phyloP scores from a whole-genome alignment of 2,797 vertebrate genomes.

The Onychomys torridus region DNA sequence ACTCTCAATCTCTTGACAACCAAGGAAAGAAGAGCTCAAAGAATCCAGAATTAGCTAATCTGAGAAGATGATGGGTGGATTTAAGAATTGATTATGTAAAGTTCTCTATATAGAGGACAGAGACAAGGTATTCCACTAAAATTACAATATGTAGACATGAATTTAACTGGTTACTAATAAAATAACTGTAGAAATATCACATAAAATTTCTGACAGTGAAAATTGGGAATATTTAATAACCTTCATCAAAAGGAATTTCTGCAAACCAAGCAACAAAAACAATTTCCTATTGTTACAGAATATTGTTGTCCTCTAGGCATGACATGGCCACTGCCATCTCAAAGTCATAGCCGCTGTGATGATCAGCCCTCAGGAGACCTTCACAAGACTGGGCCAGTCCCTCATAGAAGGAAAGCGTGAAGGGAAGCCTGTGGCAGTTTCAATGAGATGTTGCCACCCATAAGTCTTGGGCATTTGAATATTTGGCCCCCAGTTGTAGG shows the following conservation, averaged over 20 bases:
- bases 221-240: background rate
- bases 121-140: background rate
- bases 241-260: background rate
- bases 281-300: background rate
- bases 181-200: background rate
- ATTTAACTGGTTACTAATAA: conserved; percentile 30
- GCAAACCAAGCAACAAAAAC: background rate
- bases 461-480: background rate
- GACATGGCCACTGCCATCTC: background rate
- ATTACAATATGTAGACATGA: background rate
- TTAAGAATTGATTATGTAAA: background rate
- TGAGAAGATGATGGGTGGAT: conserved; percentile 1
- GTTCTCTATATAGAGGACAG: background rate
- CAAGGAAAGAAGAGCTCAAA: background rate
- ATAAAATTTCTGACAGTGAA: conserved; percentile 4
- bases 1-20: background rate
- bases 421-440: background rate
- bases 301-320: background rate
- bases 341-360: background rate
- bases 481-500: background rate
- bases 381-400: background rate
- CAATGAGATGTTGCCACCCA: background rate
- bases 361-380: background rate
- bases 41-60: background rate
- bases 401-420: background rate